Conservation (phyloP, 2,113 vertebrate species). For the Eretmochelys imbricata region DNA sequence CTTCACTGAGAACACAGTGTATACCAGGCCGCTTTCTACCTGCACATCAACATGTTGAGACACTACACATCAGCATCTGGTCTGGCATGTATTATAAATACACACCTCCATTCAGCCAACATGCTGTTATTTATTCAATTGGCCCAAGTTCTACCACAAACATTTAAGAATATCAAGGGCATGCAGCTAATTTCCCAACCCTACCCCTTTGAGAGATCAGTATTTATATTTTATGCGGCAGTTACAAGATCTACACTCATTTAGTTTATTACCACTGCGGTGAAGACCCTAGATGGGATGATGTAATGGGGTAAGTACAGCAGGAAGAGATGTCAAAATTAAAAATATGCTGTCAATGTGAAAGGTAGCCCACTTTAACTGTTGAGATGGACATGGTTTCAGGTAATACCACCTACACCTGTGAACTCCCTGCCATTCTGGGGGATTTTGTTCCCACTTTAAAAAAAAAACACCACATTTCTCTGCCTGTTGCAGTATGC, state of each 20-base stretch:
- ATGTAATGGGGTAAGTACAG: not conserved
- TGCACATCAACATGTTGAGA: accelerated
- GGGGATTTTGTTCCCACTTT: not conserved
- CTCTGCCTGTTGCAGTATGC: not conserved
- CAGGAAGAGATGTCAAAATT: not conserved
- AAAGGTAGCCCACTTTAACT: not conserved
- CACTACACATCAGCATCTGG: accelerated
- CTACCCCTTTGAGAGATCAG: accelerated
- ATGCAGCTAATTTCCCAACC: not conserved
- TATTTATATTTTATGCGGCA: accelerated
- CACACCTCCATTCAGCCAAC: not conserved
- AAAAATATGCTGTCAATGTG: not conserved
- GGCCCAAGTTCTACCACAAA: not conserved
- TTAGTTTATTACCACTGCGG: accelerated
- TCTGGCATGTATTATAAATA: accelerated
- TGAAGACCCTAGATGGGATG: accelerated
- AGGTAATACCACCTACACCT: not conserved
- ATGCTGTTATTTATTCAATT: not conserved
- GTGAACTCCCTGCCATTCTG: not conserved
- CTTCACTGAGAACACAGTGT: not conserved
- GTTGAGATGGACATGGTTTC: not conserved
- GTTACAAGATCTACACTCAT: not conserved
- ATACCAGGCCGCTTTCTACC: not conserved
- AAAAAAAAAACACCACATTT: not conserved
- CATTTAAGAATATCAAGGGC: not conserved